A percentile compares a stretch with the other conserved stretches of the same genome.
Evolutionary conservation across 2,113 vertebrate species (phyloP).

Genomic region (Mixornis gularis): DNA sequence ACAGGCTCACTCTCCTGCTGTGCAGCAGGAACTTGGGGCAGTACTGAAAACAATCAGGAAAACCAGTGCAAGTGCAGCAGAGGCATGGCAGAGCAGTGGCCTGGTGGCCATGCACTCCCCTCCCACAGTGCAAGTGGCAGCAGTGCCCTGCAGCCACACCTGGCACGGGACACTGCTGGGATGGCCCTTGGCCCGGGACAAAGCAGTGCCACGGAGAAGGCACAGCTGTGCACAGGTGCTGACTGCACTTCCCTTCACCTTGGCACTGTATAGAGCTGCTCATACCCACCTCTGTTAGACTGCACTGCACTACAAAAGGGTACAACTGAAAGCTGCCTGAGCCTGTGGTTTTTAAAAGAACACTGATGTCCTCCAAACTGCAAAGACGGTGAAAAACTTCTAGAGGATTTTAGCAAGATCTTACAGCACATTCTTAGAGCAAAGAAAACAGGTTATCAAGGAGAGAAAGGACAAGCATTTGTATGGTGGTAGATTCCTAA

Average conservation of each 20-base stretch:
- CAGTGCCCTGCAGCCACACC: not conserved
- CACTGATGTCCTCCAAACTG: not conserved
- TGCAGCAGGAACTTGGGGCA: too few species aligned
- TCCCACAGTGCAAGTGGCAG: not conserved
- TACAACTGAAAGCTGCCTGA: not conserved
- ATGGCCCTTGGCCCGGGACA: not conserved
- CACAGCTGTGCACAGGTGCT: not conserved
- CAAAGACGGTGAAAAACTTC: not conserved
- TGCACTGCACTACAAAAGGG: not conserved
- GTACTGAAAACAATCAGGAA: not conserved
- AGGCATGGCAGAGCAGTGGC: not conserved
- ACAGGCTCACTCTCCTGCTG: too few species aligned
- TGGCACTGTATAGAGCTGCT: accelerated
- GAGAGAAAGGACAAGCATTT: not conserved
- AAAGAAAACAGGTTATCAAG: not conserved
- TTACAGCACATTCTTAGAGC: not conserved
- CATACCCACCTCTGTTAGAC: not conserved
- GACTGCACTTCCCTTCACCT: accelerated
- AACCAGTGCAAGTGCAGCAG: not conserved
- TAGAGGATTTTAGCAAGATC: not conserved
- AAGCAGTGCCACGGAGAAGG: not conserved
- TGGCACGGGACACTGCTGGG: not conserved
- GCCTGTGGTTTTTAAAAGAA: not conserved
- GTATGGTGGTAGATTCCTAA: not conserved
- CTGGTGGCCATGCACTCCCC: not conserved